A percentile compares a stretch with the other conserved stretches of the same genome.
Evolutionary conservation across 2,113 vertebrate genomes (phyloP).

Genomic region (Cavia porcellus): DNA sequence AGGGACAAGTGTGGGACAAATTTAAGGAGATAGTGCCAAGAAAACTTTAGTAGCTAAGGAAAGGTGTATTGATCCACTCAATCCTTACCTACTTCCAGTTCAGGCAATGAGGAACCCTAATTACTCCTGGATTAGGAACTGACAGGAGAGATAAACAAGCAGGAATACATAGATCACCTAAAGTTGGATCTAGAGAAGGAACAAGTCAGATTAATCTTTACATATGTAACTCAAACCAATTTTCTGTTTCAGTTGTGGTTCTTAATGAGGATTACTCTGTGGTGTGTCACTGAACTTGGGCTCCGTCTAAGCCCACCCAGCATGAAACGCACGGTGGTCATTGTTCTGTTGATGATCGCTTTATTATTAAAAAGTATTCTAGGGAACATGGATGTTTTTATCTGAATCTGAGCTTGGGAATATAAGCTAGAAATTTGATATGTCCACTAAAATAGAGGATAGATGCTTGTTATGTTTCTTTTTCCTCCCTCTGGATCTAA

Average conservation of each 20-base stretch:
- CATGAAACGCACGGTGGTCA: neutral
- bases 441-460: neutral
- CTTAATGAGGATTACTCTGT: neutral
- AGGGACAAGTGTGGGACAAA: neutral
- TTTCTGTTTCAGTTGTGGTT: neutral
- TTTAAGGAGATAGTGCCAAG: neutral
- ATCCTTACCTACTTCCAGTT: neutral
- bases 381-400: slow-evolving; percentile 36
- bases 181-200: neutral
- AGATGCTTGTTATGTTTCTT: neutral
- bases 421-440: slow-evolving; percentile 25
- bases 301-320: neutral
- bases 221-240: neutral
- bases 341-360: neutral
- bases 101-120: neutral
- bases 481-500: neutral
- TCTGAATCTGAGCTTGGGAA: neutral
- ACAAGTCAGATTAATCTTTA: neutral
- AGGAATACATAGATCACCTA: neutral
- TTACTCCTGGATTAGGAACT: neutral
- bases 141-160: neutral
- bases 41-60: neutral
- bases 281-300: neutral
- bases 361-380: neutral
- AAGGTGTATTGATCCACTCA: too few species aligned